phyloP scores from a whole-genome alignment of 2,797 vertebrate species.

The Ispidina lecontei region DNA sequence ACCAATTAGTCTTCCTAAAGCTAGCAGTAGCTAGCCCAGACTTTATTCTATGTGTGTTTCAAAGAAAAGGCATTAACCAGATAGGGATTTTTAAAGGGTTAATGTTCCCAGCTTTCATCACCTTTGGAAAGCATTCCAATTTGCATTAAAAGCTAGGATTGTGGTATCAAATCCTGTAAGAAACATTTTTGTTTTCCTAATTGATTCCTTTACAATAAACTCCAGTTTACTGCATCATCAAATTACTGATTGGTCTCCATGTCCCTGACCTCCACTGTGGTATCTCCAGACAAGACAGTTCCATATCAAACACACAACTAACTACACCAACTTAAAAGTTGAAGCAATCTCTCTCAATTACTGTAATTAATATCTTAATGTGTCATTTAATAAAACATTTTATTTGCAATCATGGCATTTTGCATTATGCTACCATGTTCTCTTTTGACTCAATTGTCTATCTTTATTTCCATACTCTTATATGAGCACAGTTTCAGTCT shows the following conservation, averaged over 20 bases:
- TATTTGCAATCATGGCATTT: neutral
- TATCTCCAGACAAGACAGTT: neutral
- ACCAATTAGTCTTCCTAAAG: neutral
- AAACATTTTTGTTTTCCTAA: neutral
- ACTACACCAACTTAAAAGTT: neutral
- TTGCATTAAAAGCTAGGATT: neutral
- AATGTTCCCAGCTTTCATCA: neutral
- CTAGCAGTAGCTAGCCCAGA: neutral
- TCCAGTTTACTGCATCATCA: neutral
- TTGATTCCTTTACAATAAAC: neutral
- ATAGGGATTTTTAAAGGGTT: neutral
- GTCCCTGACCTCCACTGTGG: neutral
- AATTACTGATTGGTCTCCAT: neutral
- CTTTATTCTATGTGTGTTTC: neutral
- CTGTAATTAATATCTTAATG: neutral
- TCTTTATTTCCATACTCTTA: neutral
- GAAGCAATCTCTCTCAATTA: neutral
- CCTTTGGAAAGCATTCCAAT: neutral
- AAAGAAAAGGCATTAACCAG: neutral
- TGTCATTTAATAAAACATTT: neutral
- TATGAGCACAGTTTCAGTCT: neutral
- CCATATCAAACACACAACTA: neutral
- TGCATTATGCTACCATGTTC: neutral
- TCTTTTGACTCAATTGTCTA: neutral
- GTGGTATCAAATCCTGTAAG: neutral